Evolutionary conservation across 2,888 invertebrate genomes (phyloP).

Genomic region (Ptychoptera albimana): DNA sequence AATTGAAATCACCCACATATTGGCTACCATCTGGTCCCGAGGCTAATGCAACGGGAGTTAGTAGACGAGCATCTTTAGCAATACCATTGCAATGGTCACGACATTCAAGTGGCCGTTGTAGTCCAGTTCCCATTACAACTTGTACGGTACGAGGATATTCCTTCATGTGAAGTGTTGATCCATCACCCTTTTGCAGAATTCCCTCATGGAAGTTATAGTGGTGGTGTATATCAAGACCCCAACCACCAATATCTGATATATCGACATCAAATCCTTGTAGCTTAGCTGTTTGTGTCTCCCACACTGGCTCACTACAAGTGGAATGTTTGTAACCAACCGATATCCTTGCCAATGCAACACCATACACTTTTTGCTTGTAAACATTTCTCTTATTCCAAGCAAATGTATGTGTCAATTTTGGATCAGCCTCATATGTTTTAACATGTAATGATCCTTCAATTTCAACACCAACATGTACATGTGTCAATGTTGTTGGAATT

Average conservation of each 20-base stretch:
- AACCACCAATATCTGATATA: constrained; percentile 92
- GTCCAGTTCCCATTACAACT: constrained; percentile 84
- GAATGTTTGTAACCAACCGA: constrained; percentile 91
- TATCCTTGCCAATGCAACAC: constrained; percentile 72
- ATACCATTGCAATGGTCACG: constrained; percentile 74
- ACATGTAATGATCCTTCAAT: constrained; percentile 88
- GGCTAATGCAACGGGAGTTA: constrained; percentile 87
- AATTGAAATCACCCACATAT: constrained; percentile 93
- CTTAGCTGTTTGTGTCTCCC: constrained; percentile 90
- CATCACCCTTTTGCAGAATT: constrained; percentile 94
- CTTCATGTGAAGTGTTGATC: constrained; percentile 85
- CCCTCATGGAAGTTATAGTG: constrained; percentile 98
- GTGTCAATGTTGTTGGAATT: constrained; percentile 64
- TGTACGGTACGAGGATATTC: constrained; percentile 80
- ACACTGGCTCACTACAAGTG: constrained; percentile 71
- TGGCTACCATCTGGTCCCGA: constrained; percentile 93
- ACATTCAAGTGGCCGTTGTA: constrained; percentile 71
- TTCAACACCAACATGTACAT: constrained; percentile 83
- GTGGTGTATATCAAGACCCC: constrained; percentile 96
- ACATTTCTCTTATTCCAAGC: constrained; percentile 98
- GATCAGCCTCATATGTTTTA: constrained; percentile 89
- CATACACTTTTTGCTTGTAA: constrained; percentile 91
- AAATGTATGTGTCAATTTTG: constrained; percentile 86
- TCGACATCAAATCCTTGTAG: constrained; percentile 92
- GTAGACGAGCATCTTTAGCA: constrained; percentile 69